These are phyloP conservation scores for Lycaena phlaeas DNA, from an alignment of 2,888 invertebrate species.

Conservation along the genomic window DNA sequence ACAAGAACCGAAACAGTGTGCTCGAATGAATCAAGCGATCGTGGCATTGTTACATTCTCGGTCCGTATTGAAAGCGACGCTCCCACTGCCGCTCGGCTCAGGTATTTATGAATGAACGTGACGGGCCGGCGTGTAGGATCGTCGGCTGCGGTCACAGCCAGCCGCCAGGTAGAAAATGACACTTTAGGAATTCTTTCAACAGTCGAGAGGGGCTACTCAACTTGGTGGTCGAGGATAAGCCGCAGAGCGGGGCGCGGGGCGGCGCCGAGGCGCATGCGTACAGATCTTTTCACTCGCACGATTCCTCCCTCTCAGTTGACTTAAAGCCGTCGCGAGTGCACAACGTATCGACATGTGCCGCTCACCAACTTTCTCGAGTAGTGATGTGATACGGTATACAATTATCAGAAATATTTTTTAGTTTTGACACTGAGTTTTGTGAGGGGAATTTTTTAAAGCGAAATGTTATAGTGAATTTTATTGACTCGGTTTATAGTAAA, in stretches of 20 bases:
- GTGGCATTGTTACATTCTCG: constrained; percentile 29
- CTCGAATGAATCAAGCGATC: constrained; percentile 37
- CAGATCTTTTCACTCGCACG: constrained; percentile 49
- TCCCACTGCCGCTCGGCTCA: constrained; percentile 36
- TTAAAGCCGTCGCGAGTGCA: constrained; percentile 53
- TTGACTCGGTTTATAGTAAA: constrained; percentile 33
- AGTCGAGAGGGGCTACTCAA: constrained; percentile 59
- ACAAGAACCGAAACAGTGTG: constrained; percentile 51
- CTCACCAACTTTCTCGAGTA: constrained; percentile 67
- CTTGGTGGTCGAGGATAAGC: constrained; percentile 58
- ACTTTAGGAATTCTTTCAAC: constrained; percentile 69
- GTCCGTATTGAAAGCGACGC: constrained; percentile 17
- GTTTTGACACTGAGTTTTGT: constrained; percentile 24
- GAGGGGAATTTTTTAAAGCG: constrained; percentile 25
- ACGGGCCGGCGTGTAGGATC: constrained; percentile 51
- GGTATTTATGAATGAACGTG: constrained; percentile 73
- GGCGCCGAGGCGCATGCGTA: constrained; percentile 69
- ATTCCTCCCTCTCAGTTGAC: constrained; percentile 66
- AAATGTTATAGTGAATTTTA: too few relatives aligned
- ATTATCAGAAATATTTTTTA: constrained; percentile 35
- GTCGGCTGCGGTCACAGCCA: constrained; percentile 56
- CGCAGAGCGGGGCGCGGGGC: constrained; percentile 69
- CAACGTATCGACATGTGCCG: constrained; percentile 77
- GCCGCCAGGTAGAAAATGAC: constrained; percentile 69
- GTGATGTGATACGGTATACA: constrained; percentile 69